Evolutionary conservation across 2,113 vertebrate species (phyloP).

Genomic region (Pardalotus punctatus): DNA sequence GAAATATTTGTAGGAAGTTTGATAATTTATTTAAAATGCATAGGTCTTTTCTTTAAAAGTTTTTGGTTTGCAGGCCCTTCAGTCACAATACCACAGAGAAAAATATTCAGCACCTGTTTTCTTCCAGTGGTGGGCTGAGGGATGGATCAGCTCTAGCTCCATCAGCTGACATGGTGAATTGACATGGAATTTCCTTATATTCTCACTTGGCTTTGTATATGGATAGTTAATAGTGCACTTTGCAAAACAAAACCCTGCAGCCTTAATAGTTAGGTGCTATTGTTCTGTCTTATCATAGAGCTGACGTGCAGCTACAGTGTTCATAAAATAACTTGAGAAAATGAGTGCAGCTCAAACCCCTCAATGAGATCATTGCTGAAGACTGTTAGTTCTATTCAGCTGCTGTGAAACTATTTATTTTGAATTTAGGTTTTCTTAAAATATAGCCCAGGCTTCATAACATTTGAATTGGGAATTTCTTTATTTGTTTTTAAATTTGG

Average conservation of each 20-base stretch:
- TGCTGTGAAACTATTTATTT: background rate
- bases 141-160: background rate
- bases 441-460: background rate
- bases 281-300: background rate
- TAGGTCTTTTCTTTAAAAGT: background rate
- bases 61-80: slow-evolving; percentile 16
- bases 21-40: background rate
- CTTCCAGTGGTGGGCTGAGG: background rate
- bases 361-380: background rate
- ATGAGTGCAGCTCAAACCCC: background rate
- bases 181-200: background rate
- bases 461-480: background rate
- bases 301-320: background rate
- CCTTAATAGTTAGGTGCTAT: background rate
- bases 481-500: background rate
- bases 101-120: background rate
- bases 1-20: background rate
- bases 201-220: background rate
- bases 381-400: background rate
- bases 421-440: background rate
- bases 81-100: slow-evolving; percentile 7
- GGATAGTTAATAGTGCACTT: background rate
- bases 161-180: slow-evolving; percentile 53
- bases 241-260: background rate
- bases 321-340: background rate